Conservation (phyloP, 2,113 vertebrate genomes). For the Misgurnus anguillicaudatus region DNA sequence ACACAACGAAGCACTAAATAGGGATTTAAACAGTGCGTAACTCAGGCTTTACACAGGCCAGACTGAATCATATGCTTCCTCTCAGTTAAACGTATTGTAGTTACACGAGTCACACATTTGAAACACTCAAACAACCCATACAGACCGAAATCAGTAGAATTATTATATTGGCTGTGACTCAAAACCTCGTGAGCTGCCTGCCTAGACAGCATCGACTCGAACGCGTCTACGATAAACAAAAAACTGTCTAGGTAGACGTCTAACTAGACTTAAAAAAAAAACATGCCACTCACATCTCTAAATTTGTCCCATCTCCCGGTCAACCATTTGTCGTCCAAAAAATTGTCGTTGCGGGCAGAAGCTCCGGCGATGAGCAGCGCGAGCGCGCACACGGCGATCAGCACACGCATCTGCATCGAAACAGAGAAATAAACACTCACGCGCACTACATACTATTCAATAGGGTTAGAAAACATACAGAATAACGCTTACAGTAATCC, state of each 20-base stretch:
- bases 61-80: background rate
- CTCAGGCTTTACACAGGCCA: background rate
- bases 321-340: slow-evolving; percentile 96
- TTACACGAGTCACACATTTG: background rate
- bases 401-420: slow-evolving; percentile 86
- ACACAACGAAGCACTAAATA: background rate
- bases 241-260: background rate
- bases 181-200: background rate
- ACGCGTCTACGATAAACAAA: background rate
- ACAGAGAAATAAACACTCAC: slow-evolving; percentile 61
- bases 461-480: background rate
- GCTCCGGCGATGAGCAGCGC: slow-evolving; percentile 73
- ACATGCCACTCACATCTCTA: slow-evolving; percentile 86
- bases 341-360: slow-evolving; percentile 86
- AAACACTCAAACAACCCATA: background rate
- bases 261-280: background rate
- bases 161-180: background rate
- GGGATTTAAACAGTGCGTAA: background rate
- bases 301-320: slow-evolving; percentile 94
- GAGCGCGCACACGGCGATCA: slow-evolving; percentile 81
- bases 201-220: slow-evolving; percentile 1
- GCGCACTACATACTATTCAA: background rate
- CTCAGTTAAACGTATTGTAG: no score
- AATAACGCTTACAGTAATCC: background rate
- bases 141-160: background rate